Percentiles rank a stretch among this genome's conserved stretches.
Conservation (phyloP, 2,797 vertebrate genomes). For the Poecilia gillii region DNA sequence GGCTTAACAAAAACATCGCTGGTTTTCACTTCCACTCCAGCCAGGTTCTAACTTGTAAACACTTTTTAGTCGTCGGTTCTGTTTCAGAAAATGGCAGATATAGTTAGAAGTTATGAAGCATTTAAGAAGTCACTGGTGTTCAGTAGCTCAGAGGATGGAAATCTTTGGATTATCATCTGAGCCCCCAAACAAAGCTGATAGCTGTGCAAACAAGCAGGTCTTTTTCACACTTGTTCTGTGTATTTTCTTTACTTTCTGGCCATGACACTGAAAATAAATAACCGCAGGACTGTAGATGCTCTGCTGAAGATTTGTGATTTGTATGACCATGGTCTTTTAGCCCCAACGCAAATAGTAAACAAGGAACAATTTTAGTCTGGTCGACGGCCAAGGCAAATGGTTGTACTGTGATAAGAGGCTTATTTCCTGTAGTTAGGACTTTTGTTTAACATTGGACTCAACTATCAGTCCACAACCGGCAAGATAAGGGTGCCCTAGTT, state of each 20-base stretch:
- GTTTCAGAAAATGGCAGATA: constrained; percentile 51
- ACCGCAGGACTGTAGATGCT: constrained; percentile 50
- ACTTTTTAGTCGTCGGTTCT: constrained; percentile 37
- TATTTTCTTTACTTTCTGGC: constrained; percentile 73
- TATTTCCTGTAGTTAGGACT: constrained; percentile 93
- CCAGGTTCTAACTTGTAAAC: constrained; percentile 41
- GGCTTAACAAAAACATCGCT: constrained; percentile 17
- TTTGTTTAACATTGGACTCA: constrained; percentile 89
- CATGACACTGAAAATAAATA: constrained; percentile 77
- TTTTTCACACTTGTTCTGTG: constrained; percentile 71
- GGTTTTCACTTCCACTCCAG: constrained; percentile 18
- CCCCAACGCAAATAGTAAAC: constrained; percentile 83
- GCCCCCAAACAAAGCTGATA: constrained; percentile 75
- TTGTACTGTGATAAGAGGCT: constrained; percentile 89
- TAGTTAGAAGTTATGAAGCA: constrained; percentile 29
- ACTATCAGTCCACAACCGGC: constrained; percentile 86
- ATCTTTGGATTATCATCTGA: constrained; percentile 74
- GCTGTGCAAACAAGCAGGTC: constrained; percentile 73
- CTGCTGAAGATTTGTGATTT: constrained; percentile 64
- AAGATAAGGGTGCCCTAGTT: constrained; percentile 69
- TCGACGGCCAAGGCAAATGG: constrained; percentile 90
- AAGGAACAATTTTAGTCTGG: constrained; percentile 84
- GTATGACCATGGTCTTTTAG: constrained; percentile 75
- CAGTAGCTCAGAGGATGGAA: constrained; percentile 69
- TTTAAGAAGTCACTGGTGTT: constrained; percentile 40